These are phyloP conservation scores for Stenoptilia bipunctidactyla DNA, from an alignment of 2,888 invertebrate species.

Conservation along the genomic window DNA sequence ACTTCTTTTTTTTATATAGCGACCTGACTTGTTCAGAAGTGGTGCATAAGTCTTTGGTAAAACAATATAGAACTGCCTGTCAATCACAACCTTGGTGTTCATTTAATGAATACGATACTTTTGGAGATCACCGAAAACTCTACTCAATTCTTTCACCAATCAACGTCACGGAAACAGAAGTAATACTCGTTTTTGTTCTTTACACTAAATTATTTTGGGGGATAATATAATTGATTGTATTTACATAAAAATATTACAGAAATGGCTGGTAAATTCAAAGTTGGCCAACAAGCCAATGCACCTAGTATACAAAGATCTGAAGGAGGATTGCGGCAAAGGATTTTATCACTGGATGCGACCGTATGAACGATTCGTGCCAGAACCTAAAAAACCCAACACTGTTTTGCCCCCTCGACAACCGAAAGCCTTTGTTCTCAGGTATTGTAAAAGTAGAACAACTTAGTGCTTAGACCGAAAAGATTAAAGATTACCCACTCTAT, in stretches of 20 bases:
- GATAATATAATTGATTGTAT: background rate
- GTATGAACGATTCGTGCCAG: constrained; percentile 36
- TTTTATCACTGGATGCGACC: constrained; percentile 65
- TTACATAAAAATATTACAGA: constrained; percentile 24
- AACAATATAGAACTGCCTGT: constrained; percentile 36
- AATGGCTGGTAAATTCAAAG: constrained; percentile 57
- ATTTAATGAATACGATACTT: constrained; percentile 44
- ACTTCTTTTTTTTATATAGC: constrained; percentile 20
- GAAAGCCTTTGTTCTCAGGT: constrained; percentile 49
- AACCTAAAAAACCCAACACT: constrained; percentile 33
- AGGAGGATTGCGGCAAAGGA: constrained; percentile 43
- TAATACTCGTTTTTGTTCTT: constrained; percentile 12
- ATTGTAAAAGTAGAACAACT: background rate
- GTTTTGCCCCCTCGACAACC: constrained; percentile 40
- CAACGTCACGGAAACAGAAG: constrained; percentile 47
- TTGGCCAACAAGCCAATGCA: constrained; percentile 38
- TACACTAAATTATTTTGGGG: background rate
- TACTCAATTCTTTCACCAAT: constrained; percentile 46
- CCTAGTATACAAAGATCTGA: constrained; percentile 43
- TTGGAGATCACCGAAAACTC: constrained; percentile 44
- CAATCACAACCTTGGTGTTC: constrained; percentile 54
- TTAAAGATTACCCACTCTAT: too few species aligned
- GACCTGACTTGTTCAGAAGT: constrained; percentile 49
- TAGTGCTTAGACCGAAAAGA: too few species aligned
- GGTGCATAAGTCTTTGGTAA: constrained; percentile 38